phyloP scores from a whole-genome alignment of 2,797 vertebrate species.

The Poeciliopsis paucimaculata region DNA sequence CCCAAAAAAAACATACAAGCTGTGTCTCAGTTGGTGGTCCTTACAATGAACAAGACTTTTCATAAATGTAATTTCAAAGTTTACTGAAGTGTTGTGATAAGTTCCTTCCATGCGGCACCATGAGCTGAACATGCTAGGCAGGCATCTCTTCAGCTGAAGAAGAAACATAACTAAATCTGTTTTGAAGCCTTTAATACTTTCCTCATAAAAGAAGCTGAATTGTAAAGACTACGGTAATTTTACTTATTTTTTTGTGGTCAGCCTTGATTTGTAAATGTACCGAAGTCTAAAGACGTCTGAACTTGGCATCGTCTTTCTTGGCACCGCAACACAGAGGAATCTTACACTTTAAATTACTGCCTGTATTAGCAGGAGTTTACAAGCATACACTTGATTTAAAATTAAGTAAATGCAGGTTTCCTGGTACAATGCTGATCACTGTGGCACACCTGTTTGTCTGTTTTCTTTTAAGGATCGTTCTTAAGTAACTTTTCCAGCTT shows the following conservation, averaged over 20 bases:
- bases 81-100: background rate
- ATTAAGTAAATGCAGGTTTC: conserved; percentile 24
- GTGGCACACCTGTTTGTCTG: background rate
- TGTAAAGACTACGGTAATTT: background rate
- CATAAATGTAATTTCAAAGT: no score
- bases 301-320: background rate
- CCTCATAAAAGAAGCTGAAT: background rate
- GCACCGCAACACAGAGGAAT: background rate
- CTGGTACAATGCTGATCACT: background rate
- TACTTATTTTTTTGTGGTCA: background rate
- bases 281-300: no score
- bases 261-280: background rate
- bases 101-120: background rate
- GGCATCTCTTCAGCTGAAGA: background rate
- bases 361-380: background rate
- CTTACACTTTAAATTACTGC: background rate
- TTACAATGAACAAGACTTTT: background rate
- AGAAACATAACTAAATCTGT: background rate
- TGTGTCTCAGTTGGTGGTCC: background rate
- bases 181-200: background rate
- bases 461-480: background rate
- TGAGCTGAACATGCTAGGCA: background rate
- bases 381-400: background rate
- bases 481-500: background rate
- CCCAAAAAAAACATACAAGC: background rate